Evolutionary conservation across 2,888 invertebrate genomes (phyloP).

Genomic region (Plagodis pulveraria): DNA sequence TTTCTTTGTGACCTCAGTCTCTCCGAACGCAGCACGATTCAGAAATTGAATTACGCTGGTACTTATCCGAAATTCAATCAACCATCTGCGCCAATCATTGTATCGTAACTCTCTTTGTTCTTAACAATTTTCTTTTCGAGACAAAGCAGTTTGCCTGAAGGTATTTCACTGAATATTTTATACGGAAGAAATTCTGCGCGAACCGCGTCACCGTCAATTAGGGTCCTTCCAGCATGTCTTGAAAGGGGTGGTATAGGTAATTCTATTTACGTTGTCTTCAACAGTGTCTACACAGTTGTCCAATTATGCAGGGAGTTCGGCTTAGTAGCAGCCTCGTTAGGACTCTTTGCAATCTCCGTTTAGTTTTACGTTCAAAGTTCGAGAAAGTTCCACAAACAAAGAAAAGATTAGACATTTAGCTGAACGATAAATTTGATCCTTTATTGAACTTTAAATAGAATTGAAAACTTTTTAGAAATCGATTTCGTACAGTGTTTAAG

Average conservation of each 20-base stretch:
- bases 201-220: constrained; percentile 48
- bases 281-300: constrained; percentile 27
- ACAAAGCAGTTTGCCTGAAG: constrained; percentile 32
- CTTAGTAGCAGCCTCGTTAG: constrained; percentile 21
- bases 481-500: constrained; percentile 18
- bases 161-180: constrained; percentile 45
- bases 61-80: constrained; percentile 42
- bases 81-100: constrained; percentile 43
- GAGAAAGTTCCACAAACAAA: constrained; percentile 12
- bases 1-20: constrained; percentile 11
- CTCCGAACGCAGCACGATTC: constrained; percentile 13
- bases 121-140: constrained; percentile 44
- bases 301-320: constrained; percentile 30
- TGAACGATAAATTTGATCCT: constrained; percentile 37
- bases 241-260: constrained; percentile 38
- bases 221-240: constrained; percentile 32
- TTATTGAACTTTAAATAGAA: constrained; percentile 43
- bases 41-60: constrained; percentile 28
- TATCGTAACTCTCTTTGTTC: constrained; percentile 49
- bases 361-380: constrained; percentile 6
- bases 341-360: constrained; percentile 8
- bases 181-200: constrained; percentile 41
- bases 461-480: constrained; percentile 6
- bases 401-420: constrained; percentile 24
- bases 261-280: constrained; percentile 41